Conservation (phyloP, 2,113 vertebrate species). For the Sceloporus tristichus region DNA sequence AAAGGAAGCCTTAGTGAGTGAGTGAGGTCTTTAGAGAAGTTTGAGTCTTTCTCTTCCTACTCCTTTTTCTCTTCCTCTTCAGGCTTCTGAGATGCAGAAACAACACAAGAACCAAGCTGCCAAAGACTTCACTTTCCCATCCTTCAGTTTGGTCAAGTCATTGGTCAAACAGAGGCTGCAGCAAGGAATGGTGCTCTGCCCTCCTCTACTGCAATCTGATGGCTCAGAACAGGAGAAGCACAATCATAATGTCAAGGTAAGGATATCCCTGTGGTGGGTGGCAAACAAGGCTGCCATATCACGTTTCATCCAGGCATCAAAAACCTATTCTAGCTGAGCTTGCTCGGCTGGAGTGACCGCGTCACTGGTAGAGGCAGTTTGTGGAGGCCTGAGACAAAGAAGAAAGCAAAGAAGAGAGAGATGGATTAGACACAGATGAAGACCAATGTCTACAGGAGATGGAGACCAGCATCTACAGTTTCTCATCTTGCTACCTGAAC, state of each 20-base stretch:
- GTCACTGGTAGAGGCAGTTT: conserved; percentile 87
- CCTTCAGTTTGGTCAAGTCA: not conserved
- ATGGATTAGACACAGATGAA: not conserved
- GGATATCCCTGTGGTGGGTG: not conserved
- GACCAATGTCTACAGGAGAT: no score
- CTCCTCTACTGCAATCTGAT: not conserved
- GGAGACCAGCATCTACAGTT: not conserved
- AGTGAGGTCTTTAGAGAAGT: not conserved
- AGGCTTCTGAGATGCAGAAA: not conserved
- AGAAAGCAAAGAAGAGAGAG: not conserved
- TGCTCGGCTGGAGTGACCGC: conserved; percentile 73
- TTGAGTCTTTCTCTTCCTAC: not conserved
- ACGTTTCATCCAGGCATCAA: not conserved
- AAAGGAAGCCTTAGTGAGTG: not conserved
- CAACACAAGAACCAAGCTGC: not conserved
- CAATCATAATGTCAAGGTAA: not conserved
- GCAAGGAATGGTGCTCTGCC: not conserved
- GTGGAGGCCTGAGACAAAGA: conserved; percentile 84
- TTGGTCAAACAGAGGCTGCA: not conserved
- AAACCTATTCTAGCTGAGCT: conserved; percentile 49
- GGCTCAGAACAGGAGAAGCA: conserved; percentile 14
- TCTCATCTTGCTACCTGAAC: not conserved
- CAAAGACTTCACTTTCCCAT: not conserved
- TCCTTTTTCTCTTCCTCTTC: not conserved
- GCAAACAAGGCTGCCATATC: not conserved